Conservation (phyloP, 2,888 invertebrate species). For the Acanthoscelides obtectus region DNA sequence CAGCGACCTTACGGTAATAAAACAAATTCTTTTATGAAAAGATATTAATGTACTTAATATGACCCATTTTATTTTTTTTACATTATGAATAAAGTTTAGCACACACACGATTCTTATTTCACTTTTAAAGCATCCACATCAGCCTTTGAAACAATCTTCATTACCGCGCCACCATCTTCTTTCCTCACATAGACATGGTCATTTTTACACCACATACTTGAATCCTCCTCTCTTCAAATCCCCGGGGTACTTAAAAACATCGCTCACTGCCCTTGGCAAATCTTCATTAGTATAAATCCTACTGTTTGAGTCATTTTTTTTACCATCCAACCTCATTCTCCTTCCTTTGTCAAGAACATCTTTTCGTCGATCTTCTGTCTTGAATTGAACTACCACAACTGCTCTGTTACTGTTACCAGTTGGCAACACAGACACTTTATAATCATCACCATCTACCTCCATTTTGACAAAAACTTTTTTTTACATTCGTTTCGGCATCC, state of each 20-base stretch:
- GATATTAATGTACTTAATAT: not conserved
- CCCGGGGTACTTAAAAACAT: not conserved
- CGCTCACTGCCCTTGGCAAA: not conserved
- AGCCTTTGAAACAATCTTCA: not conserved
- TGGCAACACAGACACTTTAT: no score
- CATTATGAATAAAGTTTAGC: not conserved
- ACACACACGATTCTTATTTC: not conserved
- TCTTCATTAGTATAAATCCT: no score
- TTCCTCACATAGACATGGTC: not conserved
- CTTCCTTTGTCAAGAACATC: no score
- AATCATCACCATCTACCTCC: no score
- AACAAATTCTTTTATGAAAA: not conserved
- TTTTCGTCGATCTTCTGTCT: no score
- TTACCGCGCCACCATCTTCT: not conserved
- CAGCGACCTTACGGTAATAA: not conserved
- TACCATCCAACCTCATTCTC: no score
- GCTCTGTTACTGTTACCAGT: no score
- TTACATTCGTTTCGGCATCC: no score
- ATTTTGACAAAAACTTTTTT: no score
- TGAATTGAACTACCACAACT: no score
- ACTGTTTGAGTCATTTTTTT: no score
- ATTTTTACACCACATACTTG: not conserved
- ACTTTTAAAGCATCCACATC: not conserved
- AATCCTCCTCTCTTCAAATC: not conserved
- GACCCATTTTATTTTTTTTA: not conserved